Conservation (phyloP, 1,140 invertebrate genomes). For the Penaeus indicus region DNA sequence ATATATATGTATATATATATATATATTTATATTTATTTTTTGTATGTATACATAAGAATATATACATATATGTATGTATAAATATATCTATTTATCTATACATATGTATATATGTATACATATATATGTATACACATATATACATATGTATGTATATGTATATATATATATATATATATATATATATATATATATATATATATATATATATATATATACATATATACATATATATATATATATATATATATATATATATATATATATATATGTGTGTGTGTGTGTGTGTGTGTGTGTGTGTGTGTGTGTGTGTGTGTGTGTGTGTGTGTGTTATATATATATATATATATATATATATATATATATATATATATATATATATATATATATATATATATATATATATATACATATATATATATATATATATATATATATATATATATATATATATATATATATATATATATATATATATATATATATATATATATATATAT, state of each 20-base stretch:
- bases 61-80: too few species aligned
- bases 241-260: background rate
- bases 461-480: conserved; percentile 39
- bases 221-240: background rate
- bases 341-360: conserved; percentile 16
- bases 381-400: background rate
- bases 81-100: too few species aligned
- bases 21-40: background rate
- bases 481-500: conserved; percentile 24
- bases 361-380: conserved; percentile 17
- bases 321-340: background rate
- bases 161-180: background rate
- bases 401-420: background rate
- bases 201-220: too few species aligned
- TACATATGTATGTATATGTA: too few species aligned
- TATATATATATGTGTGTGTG: too few species aligned
- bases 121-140: background rate
- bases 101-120: background rate
- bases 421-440: conserved; percentile 32
- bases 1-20: too few species aligned
- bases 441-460: conserved; percentile 41
- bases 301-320: too few species aligned
- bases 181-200: background rate
- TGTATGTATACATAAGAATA: conserved; percentile 1
- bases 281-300: too few species aligned